Evolutionary conservation across 2,797 vertebrate species (phyloP).

Genomic region (Tauraco hartlaubi): DNA sequence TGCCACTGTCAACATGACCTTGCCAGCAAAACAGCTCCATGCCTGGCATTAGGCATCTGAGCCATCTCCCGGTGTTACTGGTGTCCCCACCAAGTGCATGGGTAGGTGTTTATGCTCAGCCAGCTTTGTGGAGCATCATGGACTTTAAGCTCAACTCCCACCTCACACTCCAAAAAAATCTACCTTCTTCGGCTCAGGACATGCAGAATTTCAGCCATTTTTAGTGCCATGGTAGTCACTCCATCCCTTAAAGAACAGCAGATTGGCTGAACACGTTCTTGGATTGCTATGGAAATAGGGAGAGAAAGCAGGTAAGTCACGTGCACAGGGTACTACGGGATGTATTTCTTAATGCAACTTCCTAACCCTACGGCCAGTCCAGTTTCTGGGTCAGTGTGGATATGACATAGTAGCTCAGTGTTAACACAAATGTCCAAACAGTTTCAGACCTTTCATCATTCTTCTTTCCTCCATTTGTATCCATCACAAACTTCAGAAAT

Average conservation of each 20-base stretch:
- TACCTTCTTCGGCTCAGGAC: not conserved
- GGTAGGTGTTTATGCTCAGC: not conserved
- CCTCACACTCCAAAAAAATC: not conserved
- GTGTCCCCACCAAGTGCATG: no score
- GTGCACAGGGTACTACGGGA: not conserved
- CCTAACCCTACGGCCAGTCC: not conserved
- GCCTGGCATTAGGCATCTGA: not conserved
- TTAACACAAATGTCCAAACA: not conserved
- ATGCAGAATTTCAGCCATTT: not conserved
- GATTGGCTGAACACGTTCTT: not conserved
- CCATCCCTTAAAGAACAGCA: not conserved
- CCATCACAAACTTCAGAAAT: not conserved
- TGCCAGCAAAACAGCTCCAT: rapidly evolving
- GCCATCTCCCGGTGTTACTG: not conserved
- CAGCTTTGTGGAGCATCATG: not conserved
- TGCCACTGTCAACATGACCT: not conserved
- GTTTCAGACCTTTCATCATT: not conserved
- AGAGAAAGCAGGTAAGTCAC: not conserved
- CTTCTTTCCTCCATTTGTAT: not conserved
- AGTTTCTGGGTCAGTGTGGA: not conserved
- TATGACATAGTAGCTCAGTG: not conserved
- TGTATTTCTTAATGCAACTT: not conserved
- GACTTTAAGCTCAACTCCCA: not conserved
- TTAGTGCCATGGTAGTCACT: not conserved
- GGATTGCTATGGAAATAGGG: not conserved